Percentiles rank a stretch among this genome's conserved stretches.
Conservation (phyloP, 2,113 vertebrate genomes). For the Leptobrachium leishanense region DNA sequence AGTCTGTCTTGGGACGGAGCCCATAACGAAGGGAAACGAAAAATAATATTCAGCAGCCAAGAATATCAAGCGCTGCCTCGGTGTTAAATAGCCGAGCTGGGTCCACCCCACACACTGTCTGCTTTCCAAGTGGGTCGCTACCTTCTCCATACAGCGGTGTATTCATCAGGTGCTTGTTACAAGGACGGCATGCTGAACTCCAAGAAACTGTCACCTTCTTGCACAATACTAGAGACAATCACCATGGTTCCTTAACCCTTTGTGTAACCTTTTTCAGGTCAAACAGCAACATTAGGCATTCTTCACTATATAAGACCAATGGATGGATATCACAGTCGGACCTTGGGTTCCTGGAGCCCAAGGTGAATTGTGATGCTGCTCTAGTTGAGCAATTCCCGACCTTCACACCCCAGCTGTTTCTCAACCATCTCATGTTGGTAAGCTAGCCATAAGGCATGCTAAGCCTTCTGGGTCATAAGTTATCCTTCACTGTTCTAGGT, state of each 20-base stretch:
- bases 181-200: background rate
- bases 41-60: constrained; percentile 70
- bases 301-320: background rate
- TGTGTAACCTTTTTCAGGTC: too few relatives aligned
- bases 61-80: constrained; percentile 73
- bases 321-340: too few relatives aligned
- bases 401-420: too few relatives aligned
- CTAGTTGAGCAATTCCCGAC: too few relatives aligned
- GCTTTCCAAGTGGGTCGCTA: constrained; percentile 67
- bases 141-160: constrained; percentile 20
- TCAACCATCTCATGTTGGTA: too few relatives aligned
- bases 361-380: too few relatives aligned
- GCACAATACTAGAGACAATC: background rate
- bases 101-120: constrained; percentile 67
- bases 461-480: too few relatives aligned
- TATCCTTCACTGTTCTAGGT: too few relatives aligned
- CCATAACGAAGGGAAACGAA: constrained; percentile 66
- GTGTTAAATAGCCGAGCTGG: constrained; percentile 70
- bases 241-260: background rate
- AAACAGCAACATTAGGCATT: background rate
- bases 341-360: too few relatives aligned
- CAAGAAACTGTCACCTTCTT: constrained; percentile 5
- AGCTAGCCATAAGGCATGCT: too few relatives aligned
- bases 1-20: constrained; percentile 72
- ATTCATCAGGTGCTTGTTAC: constrained; percentile 30